Evolutionary conservation across 2,797 vertebrate species (phyloP).

Genomic region (Sebastes itinus): DNA sequence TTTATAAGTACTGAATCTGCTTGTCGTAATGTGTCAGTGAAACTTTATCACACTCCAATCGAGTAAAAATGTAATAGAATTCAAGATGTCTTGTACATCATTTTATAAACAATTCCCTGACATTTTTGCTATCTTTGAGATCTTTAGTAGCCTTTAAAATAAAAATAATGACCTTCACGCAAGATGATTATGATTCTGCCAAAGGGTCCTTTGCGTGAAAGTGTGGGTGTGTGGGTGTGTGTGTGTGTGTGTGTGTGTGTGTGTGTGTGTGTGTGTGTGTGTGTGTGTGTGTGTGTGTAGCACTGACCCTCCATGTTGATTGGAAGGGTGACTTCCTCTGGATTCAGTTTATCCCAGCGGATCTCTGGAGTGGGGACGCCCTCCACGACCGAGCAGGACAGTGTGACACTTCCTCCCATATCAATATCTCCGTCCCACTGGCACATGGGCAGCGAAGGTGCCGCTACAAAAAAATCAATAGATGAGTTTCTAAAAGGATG

Average conservation of each 20-base stretch:
- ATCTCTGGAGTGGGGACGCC: conserved; percentile 81
- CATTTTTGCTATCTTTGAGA: not conserved
- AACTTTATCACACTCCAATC: not conserved
- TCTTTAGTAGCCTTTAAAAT: not conserved
- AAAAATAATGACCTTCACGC: not conserved
- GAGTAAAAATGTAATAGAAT: not conserved
- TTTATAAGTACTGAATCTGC: not conserved
- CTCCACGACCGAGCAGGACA: conserved; percentile 80
- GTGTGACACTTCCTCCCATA: conserved; percentile 77
- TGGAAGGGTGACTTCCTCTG: conserved; percentile 73
- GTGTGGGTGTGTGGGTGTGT: not conserved
- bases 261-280: not conserved
- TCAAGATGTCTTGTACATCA: not conserved
- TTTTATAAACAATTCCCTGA: not conserved
- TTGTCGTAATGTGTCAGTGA: not conserved
- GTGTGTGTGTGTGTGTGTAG: no score
- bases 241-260: not conserved
- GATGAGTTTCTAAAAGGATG: not conserved
- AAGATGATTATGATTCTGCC: not conserved
- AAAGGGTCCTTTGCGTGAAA: not conserved
- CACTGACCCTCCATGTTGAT: conserved; percentile 81
- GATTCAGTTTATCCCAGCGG: conserved; percentile 82
- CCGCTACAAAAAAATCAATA: conserved; percentile 59
- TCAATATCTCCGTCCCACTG: conserved; percentile 79
- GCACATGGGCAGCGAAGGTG: conserved; percentile 82